Base-by-base conservation (phyloP, 1,140 invertebrate genomes). In the Sitophilus oryzae region DNA sequence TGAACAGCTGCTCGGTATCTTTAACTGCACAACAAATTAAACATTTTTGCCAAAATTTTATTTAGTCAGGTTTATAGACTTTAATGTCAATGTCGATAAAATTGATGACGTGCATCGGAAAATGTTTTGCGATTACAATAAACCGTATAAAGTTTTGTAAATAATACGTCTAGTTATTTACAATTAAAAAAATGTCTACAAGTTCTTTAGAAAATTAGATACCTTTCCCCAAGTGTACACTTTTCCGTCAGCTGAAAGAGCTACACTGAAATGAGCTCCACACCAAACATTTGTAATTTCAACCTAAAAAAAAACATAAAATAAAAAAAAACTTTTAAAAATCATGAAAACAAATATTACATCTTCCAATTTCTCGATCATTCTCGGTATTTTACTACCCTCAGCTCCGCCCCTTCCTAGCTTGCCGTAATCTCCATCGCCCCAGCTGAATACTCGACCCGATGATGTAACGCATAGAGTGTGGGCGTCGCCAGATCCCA, bases 151-250 rank as follows among this genome's bases (percentile, higher is more conserved):
- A n/a, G n/a, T n/a, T n/a, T n/a, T n/a, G n/a, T n/a, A n/a, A n/a
- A n/a, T n/a, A n/a, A n/a, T n/a, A 25, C 16, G 18, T 14, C 42
- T 8, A 18, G 8, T 6, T 11, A 20, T 19, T 30, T 11, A 30
- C 5, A 30, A 6, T 30, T 30, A 30, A 30, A 30, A 6, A 6
- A 30, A 30, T 11, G 5, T 30, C 11, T 6, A 30, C 25, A 6
- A n/a, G 25, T 30, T 30, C 25, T 11, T 18, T n/a, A n/a, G n/a
- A n/a, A n/a, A n/a, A n/a, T n/a, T n/a, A n/a, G 15, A 21, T 54
- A 56, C 60, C 56, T 91, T 93, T 9, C 92, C 92, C 92, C 93
- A 96, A 1, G 86, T 89, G 67, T 86, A 96, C 0, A 96, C 74
- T 58, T 79, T 73, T 1, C 89, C 89, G 43, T 80, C 76, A 22